phyloP scores from a whole-genome alignment of 2,113 vertebrate genomes.

The Lepus timidus region DNA sequence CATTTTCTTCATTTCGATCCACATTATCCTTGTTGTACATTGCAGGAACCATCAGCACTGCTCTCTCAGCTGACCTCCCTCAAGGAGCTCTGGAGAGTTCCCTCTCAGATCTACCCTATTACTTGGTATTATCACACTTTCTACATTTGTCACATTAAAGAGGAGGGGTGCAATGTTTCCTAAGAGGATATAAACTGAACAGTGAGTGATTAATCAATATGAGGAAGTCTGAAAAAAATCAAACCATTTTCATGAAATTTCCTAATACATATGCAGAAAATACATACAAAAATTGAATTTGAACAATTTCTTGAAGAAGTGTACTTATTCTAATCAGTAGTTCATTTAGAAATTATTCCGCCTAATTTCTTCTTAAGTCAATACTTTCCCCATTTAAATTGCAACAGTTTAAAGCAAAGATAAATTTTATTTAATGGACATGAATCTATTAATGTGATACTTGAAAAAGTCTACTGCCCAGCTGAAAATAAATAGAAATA shows the following conservation, averaged over 20 bases:
- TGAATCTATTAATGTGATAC: neutral
- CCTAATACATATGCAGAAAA: neutral
- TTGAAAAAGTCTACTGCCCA: conserved; percentile 43
- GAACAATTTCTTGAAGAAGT: neutral
- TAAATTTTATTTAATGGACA: neutral
- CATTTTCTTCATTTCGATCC: neutral
- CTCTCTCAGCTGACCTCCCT: neutral
- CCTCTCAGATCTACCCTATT: neutral
- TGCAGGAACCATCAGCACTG: neutral
- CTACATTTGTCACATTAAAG: neutral
- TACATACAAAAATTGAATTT: neutral
- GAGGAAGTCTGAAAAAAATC: neutral
- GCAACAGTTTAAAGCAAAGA: neutral
- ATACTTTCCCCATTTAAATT: neutral
- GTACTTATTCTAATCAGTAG: neutral
- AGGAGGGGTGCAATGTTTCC: neutral
- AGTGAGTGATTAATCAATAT: neutral
- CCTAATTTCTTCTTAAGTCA: neutral
- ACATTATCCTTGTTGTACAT: neutral
- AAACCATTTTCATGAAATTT: neutral
- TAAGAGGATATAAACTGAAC: neutral
- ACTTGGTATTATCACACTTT: neutral
- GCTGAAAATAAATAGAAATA: conserved; percentile 8
- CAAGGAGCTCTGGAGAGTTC: neutral
- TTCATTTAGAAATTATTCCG: neutral